Evolutionary conservation across 2,797 vertebrate genomes (phyloP), one percentile per base, ranked within the genome.

Genomic region (Takifugu ocellatus): DNA sequence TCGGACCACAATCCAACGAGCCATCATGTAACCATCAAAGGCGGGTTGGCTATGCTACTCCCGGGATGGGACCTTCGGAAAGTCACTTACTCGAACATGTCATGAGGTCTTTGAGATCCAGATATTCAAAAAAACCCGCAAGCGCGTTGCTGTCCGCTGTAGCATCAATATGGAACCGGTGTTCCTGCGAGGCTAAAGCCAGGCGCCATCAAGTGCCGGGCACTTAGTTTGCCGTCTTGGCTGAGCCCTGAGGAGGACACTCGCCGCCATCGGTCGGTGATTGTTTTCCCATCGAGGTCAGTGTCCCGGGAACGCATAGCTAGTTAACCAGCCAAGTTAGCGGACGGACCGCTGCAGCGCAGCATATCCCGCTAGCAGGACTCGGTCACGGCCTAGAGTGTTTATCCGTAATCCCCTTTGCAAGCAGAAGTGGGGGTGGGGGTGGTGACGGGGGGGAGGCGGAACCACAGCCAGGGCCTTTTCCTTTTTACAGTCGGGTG

Each of bases 11-110:
- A 33, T 31, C 3, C 7, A 9, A n/a, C 44, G 16, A 21, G 36
- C 1, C 36, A n/a, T 9, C 44, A 17, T n/a, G 5, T n/a, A 5
- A 0, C 26, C 17, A 55, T 5, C 50, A 25, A 6, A 39, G 11
- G 17, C 53, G 42, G 7, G 50, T 25, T 36, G 36, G 27, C 6
- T 14, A 48, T 25, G 10, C 9, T 5, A 57, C 49, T 49, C 62
- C 25, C n/a, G 1, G 15, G 24, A 52, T 16, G 33, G 46, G 11
- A 43, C 54, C 45, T n/a, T 33, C 21, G 49, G 27, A 6, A 14
- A 43, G 51, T 27, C 82, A 92, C 91, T 92, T 84, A 92, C 91
- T 92, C 91, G 70, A 92, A 92, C 91, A 92, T 92, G 79, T 81
- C 88, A 89, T 87, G 81, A 76, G 84, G 77, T 61, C 70, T 78